Conservation (phyloP, 2,888 invertebrate species). For the Tortrix viridana region DNA sequence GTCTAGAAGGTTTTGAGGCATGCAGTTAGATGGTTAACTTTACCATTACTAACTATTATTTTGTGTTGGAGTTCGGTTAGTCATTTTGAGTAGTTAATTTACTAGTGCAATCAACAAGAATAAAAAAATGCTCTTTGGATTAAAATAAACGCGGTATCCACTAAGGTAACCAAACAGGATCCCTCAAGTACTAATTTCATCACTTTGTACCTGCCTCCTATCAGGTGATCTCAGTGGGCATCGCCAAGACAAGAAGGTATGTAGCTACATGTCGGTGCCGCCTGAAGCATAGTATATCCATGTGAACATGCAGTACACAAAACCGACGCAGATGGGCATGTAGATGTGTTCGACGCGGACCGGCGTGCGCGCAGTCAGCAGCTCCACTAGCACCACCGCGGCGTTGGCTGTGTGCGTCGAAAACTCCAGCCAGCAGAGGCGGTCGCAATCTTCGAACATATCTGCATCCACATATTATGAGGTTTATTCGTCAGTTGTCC, state of each 20-base stretch:
- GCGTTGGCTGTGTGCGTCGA: conserved; percentile 81
- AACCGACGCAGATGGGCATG: conserved; percentile 85
- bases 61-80: no score
- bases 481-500: not conserved
- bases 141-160: no score
- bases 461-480: conserved; percentile 10
- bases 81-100: no score
- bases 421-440: conserved; percentile 41
- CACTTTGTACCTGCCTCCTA: no score
- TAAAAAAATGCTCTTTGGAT: no score
- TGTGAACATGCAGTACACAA: conserved; percentile 85
- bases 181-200: no score
- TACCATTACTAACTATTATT: no score
- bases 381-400: conserved; percentile 86
- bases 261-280: conserved; percentile 84
- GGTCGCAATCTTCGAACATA: not conserved
- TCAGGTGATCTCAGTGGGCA: not conserved
- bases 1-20: no score
- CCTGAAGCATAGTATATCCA: conserved; percentile 86
- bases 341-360: conserved; percentile 65
- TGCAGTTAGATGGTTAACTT: no score
- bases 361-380: conserved; percentile 85
- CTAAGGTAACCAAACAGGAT: no score
- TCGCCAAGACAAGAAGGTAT: not conserved
- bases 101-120: no score